phyloP scores from a whole-genome alignment of 2,797 vertebrate genomes.

The Astyanax mexicanus region DNA sequence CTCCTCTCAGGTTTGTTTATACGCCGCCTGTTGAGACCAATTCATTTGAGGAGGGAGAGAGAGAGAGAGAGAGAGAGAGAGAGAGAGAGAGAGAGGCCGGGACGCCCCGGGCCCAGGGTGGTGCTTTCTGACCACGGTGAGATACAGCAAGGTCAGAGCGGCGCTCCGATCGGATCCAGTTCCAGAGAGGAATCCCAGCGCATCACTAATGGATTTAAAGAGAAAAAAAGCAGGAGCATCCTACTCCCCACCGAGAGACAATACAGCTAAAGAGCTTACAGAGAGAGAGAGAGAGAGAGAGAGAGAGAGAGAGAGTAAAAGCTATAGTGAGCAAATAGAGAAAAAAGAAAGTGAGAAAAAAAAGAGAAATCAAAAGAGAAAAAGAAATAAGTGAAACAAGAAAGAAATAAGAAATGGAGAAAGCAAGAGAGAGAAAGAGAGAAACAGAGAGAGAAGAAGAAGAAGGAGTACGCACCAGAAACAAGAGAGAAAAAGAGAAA shows the following conservation, averaged over 20 bases:
- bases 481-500: not conserved
- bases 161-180: slow-evolving; percentile 59
- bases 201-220: slow-evolving; percentile 60
- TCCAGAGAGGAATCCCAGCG: slow-evolving; percentile 58
- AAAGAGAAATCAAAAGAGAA: not conserved
- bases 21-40: slow-evolving; percentile 55
- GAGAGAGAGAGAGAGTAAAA: not conserved
- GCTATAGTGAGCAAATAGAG: not conserved
- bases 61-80: slow-evolving; percentile 51
- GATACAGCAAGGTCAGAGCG: slow-evolving; percentile 59
- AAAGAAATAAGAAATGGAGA: slow-evolving; percentile 13
- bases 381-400: not conserved
- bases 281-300: not conserved
- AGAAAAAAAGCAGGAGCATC: slow-evolving; percentile 3
- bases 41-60: slow-evolving; percentile 56
- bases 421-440: slow-evolving; percentile 21
- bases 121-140: slow-evolving; percentile 59
- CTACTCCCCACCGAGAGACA: slow-evolving; percentile 42
- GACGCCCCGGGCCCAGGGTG: slow-evolving; percentile 39
- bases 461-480: not conserved
- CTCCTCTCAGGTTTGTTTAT: slow-evolving; percentile 53
- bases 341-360: not conserved
- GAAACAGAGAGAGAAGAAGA: slow-evolving; percentile 18
- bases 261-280: slow-evolving; percentile 2
- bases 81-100: slow-evolving; percentile 43